Evolutionary conservation across 2,888 invertebrate genomes (phyloP).

Genomic region (Pomacea canaliculata): DNA sequence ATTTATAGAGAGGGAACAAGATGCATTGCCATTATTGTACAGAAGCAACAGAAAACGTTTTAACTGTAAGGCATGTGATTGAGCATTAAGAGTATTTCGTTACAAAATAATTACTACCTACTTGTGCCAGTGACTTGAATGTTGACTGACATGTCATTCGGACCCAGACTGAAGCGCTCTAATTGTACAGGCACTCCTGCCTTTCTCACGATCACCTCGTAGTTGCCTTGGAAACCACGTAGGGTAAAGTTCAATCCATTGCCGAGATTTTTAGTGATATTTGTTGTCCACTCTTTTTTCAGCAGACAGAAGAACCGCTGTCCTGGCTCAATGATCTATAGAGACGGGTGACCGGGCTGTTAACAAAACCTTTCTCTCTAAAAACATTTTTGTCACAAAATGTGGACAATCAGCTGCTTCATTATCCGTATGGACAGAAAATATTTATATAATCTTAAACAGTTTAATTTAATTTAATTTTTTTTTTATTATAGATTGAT

Average conservation of each 20-base stretch:
- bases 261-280: conserved; percentile 24
- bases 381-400: no score
- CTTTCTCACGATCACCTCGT: conserved; percentile 36
- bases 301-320: conserved; percentile 32
- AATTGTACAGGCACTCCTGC: conserved; percentile 30
- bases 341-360: neutral
- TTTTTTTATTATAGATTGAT: no score
- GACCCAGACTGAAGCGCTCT: conserved; percentile 28
- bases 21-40: no score
- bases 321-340: conserved; percentile 37
- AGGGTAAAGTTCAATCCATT: conserved; percentile 28
- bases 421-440: no score
- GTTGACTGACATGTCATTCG: neutral
- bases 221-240: conserved; percentile 41
- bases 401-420: no score
- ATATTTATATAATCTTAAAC: no score
- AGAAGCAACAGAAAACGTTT: no score
- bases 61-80: no score
- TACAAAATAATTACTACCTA: neutral
- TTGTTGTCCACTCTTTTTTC: conserved; percentile 41
- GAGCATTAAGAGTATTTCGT: no score
- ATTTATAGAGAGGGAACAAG: no score
- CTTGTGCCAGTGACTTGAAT: neutral
- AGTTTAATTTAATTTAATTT: no score
- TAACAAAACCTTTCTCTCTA: no score